Evolutionary conservation across 2,113 vertebrate species (phyloP).

Genomic region (Accipiter cooperii): DNA sequence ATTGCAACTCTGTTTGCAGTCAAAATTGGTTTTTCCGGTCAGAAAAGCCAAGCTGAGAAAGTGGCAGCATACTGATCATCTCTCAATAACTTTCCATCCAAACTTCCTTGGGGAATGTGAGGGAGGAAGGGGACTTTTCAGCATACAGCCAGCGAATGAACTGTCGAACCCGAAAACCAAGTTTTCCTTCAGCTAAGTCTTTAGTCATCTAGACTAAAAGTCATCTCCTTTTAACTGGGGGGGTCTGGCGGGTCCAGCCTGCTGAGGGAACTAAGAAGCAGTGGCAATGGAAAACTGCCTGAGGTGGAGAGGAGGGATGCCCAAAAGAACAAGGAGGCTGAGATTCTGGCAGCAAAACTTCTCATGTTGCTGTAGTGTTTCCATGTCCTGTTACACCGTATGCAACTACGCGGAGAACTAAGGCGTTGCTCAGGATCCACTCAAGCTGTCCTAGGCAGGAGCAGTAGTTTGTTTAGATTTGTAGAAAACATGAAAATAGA

Average conservation of each 20-base stretch:
- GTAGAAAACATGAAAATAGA: background rate
- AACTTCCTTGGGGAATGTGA: background rate
- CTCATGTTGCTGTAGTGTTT: background rate
- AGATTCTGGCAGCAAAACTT: background rate
- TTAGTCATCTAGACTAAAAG: no score
- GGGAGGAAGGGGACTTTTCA: background rate
- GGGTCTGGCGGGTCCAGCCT: background rate
- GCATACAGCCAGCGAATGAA: background rate
- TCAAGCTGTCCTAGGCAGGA: background rate
- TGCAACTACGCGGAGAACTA: background rate
- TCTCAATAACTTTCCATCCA: background rate
- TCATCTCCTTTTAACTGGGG: background rate
- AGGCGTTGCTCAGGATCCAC: background rate
- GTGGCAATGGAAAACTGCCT: background rate
- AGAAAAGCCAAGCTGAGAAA: background rate
- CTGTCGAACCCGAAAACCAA: background rate
- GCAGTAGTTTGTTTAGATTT: background rate
- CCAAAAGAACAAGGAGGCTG: background rate
- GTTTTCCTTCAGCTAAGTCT: background rate
- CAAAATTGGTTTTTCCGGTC: background rate
- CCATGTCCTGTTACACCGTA: background rate
- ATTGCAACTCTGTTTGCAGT: background rate
- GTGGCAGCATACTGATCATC: background rate
- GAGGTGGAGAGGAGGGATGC: background rate
- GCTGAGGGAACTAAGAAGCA: background rate